phyloP scores from a whole-genome alignment of 2,113 vertebrate species.

The Amphiprion ocellaris region DNA sequence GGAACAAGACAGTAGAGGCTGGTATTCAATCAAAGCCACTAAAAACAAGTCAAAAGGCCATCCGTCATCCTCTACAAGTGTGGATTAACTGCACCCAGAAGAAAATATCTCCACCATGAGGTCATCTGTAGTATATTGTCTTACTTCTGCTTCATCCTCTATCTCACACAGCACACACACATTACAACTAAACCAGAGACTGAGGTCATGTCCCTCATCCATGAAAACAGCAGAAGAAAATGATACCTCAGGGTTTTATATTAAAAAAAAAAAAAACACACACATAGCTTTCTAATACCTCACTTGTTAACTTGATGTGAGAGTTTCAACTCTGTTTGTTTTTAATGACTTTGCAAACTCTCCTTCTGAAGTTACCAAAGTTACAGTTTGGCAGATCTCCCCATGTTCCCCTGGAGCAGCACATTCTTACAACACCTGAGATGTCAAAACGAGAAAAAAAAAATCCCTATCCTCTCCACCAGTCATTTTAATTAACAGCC shows the following conservation, averaged over 20 bases:
- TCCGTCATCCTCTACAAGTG: slow-evolving; percentile 52
- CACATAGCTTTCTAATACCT: not conserved
- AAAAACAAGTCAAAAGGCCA: slow-evolving; percentile 61
- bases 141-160: slow-evolving; percentile 17
- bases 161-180: slow-evolving; percentile 19
- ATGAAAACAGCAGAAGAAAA: slow-evolving; percentile 9
- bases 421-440: slow-evolving; percentile 29
- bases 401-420: slow-evolving; percentile 17
- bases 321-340: slow-evolving; percentile 32
- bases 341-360: slow-evolving; percentile 43
- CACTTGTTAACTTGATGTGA: slow-evolving; percentile 21
- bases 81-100: slow-evolving; percentile 54
- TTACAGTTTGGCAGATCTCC: slow-evolving; percentile 49
- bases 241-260: slow-evolving; percentile 29
- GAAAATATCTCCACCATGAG: slow-evolving; percentile 48
- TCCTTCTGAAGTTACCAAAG: slow-evolving; percentile 43
- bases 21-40: slow-evolving; percentile 62
- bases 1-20: slow-evolving; percentile 60
- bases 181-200: slow-evolving; percentile 29
- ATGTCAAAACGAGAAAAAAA: slow-evolving; percentile 21
- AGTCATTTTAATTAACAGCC: slow-evolving; percentile 89
- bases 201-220: slow-evolving; percentile 27
- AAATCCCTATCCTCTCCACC: slow-evolving; percentile 75
- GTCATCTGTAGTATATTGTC: slow-evolving; percentile 51
- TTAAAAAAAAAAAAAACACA: not conserved